Percentiles rank a stretch among this genome's conserved stretches.
phyloP scores from a whole-genome alignment of 2,113 vertebrate species.

The Campylomormyrus numenius region DNA sequence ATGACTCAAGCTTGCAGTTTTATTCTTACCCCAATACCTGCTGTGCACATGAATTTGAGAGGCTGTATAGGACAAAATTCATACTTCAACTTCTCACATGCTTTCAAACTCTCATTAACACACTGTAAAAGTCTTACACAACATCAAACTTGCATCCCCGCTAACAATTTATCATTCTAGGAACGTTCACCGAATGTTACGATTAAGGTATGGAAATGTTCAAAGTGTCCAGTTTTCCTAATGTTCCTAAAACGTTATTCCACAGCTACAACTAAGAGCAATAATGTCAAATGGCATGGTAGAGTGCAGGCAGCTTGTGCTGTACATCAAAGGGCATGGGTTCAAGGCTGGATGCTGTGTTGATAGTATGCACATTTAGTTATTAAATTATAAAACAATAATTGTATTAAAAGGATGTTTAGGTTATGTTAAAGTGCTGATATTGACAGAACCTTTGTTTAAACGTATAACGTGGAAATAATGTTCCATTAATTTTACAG shows the following conservation, averaged over 20 bases:
- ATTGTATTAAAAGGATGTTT: not conserved
- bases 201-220: not conserved
- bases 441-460: no score
- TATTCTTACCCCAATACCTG: not conserved
- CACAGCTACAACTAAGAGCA: not conserved
- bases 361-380: not conserved
- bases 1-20: not conserved
- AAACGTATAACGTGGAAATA: no score
- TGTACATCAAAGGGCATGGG: not conserved
- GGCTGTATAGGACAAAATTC: not conserved
- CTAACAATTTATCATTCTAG: not conserved
- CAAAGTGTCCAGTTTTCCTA: not conserved
- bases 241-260: not conserved
- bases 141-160: not conserved
- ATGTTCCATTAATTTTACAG: no score
- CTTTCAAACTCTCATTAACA: not conserved
- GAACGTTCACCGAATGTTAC: not conserved
- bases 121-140: not conserved
- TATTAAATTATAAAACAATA: not conserved
- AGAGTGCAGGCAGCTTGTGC: not conserved
- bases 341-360: not conserved
- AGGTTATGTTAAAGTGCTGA: no score
- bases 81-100: not conserved
- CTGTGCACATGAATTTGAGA: not conserved
- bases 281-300: not conserved